Evolutionary conservation across 1,140 invertebrate genomes (phyloP).

Genomic region (Patella vulgata): DNA sequence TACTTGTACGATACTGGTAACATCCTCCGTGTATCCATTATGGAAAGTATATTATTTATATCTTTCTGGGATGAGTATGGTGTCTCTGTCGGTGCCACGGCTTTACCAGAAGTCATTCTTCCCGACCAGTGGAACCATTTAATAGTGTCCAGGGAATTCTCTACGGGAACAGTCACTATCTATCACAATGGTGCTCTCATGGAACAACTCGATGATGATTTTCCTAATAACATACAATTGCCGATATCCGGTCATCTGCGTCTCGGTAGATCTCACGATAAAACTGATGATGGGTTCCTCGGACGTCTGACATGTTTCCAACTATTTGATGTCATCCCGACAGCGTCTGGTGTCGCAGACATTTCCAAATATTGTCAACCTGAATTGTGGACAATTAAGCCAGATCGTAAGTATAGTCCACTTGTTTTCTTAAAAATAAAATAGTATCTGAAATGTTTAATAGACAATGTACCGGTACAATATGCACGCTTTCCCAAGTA

Average conservation of each 20-base stretch:
- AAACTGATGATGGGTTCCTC: constrained; percentile 12
- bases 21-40: constrained; percentile 26
- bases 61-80: constrained; percentile 43
- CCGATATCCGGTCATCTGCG: constrained; percentile 25
- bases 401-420: constrained; percentile 13
- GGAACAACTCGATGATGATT: constrained; percentile 38
- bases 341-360: constrained; percentile 18
- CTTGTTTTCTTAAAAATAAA: not conserved
- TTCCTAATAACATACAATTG: constrained; percentile 34
- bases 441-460: too few relatives aligned
- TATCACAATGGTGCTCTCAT: constrained; percentile 29
- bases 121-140: constrained; percentile 28
- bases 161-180: constrained; percentile 21
- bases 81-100: constrained; percentile 36
- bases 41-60: constrained; percentile 30
- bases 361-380: constrained; percentile 19
- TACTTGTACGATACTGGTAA: constrained; percentile 33
- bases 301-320: constrained; percentile 31
- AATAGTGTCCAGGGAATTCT: constrained; percentile 25
- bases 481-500: too few relatives aligned
- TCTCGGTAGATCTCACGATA: constrained; percentile 25
- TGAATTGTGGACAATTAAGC: constrained; percentile 22
- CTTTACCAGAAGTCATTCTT: constrained; percentile 21
- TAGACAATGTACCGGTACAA: too few relatives aligned
- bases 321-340: constrained; percentile 11